Conservation (phyloP, 2,888 invertebrate species). For the Leucoma salicis region DNA sequence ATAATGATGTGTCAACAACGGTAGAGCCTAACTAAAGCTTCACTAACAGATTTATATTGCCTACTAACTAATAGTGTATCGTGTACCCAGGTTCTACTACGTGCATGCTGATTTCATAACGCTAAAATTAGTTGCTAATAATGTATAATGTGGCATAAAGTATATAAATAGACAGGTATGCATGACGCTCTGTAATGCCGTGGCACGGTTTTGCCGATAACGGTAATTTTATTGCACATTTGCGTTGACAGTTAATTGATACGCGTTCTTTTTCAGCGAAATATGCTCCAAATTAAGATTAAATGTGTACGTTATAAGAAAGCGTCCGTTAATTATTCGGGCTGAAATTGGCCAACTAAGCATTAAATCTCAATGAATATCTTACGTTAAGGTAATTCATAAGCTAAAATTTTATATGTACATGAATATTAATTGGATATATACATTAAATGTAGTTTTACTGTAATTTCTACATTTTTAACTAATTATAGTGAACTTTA, state of each 20-base stretch:
- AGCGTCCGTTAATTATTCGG: no score
- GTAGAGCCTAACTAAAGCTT: constrained; percentile 34
- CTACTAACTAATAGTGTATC: constrained; percentile 59
- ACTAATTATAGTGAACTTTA: no score
- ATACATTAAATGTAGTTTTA: no score
- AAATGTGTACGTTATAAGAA: no score
- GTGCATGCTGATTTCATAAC: constrained; percentile 69
- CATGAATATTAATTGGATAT: no score
- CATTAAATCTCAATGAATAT: no score
- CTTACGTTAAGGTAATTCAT: no score
- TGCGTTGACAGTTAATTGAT: constrained; percentile 6
- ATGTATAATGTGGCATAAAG: constrained; percentile 51
- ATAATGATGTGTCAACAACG: constrained; percentile 30
- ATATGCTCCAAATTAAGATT: no score
- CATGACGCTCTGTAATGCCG: constrained; percentile 54
- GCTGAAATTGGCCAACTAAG: no score
- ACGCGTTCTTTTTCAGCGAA: constrained; percentile 7
- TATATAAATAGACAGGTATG: constrained; percentile 60
- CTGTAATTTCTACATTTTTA: no score
- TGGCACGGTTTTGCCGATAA: constrained; percentile 33
- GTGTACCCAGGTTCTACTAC: constrained; percentile 59
- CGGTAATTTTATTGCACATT: neutral
- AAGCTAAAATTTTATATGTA: no score
- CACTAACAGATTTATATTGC: constrained; percentile 42
- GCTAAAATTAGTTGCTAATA: constrained; percentile 63